A percentile compares a stretch with the other conserved stretches of the same genome.
These are phyloP conservation scores for Ptilorrhoa leucosticta DNA, from an alignment of 2,113 vertebrate species.

Conservation along the genomic window DNA sequence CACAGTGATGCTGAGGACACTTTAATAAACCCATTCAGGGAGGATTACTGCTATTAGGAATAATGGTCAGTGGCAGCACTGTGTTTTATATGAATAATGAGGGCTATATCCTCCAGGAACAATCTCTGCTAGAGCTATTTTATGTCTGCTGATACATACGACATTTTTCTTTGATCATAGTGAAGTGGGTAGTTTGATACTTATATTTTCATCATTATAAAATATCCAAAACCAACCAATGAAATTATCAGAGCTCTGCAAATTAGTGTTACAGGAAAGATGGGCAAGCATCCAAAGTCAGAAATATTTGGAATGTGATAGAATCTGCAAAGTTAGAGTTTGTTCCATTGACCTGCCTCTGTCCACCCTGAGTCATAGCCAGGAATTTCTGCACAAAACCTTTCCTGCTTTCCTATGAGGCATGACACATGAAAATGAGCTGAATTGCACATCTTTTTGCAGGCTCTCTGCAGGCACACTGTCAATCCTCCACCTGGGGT, in stretches of 20 bases:
- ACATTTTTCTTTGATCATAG: neutral
- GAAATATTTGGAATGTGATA: neutral
- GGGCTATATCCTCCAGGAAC: neutral
- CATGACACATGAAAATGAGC: neutral
- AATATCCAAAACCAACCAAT: neutral
- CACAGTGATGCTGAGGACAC: neutral
- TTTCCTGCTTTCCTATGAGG: neutral
- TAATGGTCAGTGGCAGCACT: constrained; percentile 1
- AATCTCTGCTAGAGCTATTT: neutral
- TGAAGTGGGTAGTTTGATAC: neutral
- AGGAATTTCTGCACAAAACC: neutral
- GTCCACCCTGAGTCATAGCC: neutral
- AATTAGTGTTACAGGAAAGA: neutral
- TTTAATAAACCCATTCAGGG: constrained; percentile 22
- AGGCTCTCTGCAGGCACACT: neutral
- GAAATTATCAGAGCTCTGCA: neutral
- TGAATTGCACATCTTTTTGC: neutral
- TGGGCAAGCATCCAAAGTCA: neutral
- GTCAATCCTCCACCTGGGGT: neutral
- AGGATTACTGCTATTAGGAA: constrained; percentile 6
- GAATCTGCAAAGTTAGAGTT: neutral
- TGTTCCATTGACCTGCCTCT: neutral
- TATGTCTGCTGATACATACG: neutral
- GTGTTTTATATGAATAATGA: neutral
- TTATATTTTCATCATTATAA: neutral